A percentile compares a stretch with the other conserved stretches of the same genome.
Evolutionary conservation across 2,888 invertebrate genomes (phyloP).

Genomic region (Oscheius myriophilus): DNA sequence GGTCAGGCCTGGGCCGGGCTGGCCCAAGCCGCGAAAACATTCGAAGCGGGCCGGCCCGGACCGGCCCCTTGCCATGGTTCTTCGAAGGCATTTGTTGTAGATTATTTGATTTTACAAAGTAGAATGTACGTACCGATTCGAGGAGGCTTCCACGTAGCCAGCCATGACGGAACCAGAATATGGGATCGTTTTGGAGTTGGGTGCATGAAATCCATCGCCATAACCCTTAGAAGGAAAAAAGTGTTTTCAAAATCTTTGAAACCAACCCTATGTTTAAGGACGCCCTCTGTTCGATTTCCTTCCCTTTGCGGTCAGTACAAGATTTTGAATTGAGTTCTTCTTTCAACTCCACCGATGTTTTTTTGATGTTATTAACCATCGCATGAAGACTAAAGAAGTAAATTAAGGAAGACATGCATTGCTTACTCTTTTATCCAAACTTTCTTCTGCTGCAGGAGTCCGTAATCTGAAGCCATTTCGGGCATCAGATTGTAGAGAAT

Average conservation of each 20-base stretch:
- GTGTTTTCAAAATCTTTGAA: not conserved
- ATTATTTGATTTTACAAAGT: no score
- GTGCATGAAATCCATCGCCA: not conserved
- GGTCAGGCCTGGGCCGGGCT: no score
- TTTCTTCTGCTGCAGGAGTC: no score
- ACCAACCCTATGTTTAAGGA: constrained; percentile 4
- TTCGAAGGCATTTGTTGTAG: no score
- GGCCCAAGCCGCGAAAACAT: no score
- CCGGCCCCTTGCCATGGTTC: no score
- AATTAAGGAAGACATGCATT: not conserved
- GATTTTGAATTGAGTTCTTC: not conserved
- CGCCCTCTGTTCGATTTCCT: not conserved
- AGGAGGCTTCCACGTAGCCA: constrained; percentile 5
- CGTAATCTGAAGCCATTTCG: no score
- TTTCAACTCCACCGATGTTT: constrained; percentile 1
- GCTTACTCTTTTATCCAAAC: not conserved
- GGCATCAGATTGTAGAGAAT: constrained; percentile 8
- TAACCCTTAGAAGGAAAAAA: not conserved
- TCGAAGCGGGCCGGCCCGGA: no score
- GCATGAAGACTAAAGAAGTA: not conserved
- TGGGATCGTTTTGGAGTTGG: not conserved
- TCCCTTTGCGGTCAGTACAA: not conserved
- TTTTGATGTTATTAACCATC: not conserved
- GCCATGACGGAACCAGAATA: constrained; percentile 8
- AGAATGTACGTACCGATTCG: not conserved